These are phyloP conservation scores for Enteromius afrohamiltoni DNA, from an alignment of 2,797 vertebrate genomes.

Conservation along the genomic window DNA sequence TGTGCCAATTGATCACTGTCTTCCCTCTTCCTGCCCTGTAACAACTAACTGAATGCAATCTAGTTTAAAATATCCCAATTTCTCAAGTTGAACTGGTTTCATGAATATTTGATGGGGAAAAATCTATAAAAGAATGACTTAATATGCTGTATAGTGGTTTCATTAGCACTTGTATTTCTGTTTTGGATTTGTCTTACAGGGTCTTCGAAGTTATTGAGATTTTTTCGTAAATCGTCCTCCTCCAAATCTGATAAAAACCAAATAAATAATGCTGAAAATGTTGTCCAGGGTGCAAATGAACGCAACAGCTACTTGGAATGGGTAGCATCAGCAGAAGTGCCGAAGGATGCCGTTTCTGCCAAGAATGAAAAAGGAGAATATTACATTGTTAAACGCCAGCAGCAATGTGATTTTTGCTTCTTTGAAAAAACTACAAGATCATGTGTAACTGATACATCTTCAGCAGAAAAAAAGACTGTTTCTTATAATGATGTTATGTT, in stretches of 20 bases:
- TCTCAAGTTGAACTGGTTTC: too few relatives aligned
- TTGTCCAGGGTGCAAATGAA: not conserved
- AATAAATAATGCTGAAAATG: not conserved
- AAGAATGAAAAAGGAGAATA: too few relatives aligned
- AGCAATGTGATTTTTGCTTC: not conserved
- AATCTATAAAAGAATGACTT: too few relatives aligned
- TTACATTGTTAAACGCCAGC: not conserved
- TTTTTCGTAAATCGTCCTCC: rapidly evolving
- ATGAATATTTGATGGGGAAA: too few relatives aligned
- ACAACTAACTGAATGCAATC: too few relatives aligned
- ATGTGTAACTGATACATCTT: too few relatives aligned
- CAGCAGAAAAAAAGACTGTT: too few relatives aligned
- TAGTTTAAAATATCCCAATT: too few relatives aligned
- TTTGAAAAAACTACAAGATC: rapidly evolving
- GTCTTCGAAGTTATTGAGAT: not conserved
- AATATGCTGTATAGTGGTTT: too few relatives aligned
- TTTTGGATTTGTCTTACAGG: not conserved
- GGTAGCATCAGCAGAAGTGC: not conserved
- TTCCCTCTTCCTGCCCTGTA: not conserved
- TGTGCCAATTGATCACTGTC: not conserved
- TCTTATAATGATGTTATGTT: not conserved
- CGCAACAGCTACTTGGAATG: not conserved
- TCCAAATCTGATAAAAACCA: too few relatives aligned
- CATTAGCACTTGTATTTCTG: not conserved
- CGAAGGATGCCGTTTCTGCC: not conserved